Conservation (phyloP, 1,140 invertebrate species). For the Nixonia krombeini region DNA sequence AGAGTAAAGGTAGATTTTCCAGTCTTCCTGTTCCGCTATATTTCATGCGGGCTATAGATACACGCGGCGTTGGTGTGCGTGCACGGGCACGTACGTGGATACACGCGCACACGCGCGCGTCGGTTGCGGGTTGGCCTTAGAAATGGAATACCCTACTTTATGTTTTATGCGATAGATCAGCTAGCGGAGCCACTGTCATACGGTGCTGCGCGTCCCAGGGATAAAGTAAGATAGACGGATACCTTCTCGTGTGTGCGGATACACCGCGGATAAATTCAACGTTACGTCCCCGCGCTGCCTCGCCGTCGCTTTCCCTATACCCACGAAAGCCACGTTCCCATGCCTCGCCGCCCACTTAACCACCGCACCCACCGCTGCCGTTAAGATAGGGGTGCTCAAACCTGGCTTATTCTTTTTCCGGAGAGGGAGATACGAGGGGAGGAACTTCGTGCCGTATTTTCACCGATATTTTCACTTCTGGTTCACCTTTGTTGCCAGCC, state of each 20-base stretch:
- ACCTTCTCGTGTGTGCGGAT: constrained; percentile 61
- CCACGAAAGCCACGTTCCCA: constrained; percentile 14
- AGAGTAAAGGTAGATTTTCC: constrained; percentile 46
- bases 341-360: constrained; percentile 28
- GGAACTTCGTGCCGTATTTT: constrained; percentile 21
- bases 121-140: constrained; percentile 56
- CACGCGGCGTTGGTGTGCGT: constrained; percentile 21
- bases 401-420: constrained; percentile 26
- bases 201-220: constrained; percentile 61
- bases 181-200: constrained; percentile 68
- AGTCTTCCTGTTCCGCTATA: constrained; percentile 42
- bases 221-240: constrained; percentile 72
- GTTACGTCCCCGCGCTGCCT: constrained; percentile 63
- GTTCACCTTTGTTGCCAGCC: constrained; percentile 22
- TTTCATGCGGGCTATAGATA: constrained; percentile 43
- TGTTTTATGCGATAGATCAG: constrained; percentile 72
- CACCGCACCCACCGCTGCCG: constrained; percentile 28
- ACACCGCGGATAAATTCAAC: constrained; percentile 68
- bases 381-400: constrained; percentile 45
- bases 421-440: constrained; percentile 20
- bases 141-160: constrained; percentile 71
- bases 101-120: too few species aligned
- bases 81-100: too few species aligned
- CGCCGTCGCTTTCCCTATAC: constrained; percentile 63
- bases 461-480: constrained; percentile 21